Evolutionary conservation across 2,797 vertebrate species (phyloP).

Genomic region (Corythornis leucogaster): DNA sequence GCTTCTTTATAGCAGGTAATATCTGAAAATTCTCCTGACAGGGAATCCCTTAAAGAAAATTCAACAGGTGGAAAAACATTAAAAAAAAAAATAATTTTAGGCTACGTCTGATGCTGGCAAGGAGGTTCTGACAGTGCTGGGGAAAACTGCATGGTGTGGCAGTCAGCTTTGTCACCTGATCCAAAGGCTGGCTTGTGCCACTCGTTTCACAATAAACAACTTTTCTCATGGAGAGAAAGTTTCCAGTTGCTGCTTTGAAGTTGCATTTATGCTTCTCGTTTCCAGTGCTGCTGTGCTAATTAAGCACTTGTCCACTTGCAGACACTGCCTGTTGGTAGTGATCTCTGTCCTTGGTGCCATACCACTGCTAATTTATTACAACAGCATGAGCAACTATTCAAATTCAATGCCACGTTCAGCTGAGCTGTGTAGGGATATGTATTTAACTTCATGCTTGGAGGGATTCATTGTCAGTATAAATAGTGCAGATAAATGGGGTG

Average conservation of each 20-base stretch:
- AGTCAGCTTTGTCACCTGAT: not conserved
- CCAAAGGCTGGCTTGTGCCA: not conserved
- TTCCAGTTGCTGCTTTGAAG: not conserved
- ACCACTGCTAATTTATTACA: not conserved
- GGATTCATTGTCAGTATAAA: not conserved
- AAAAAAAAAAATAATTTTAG: not conserved
- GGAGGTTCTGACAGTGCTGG: not conserved
- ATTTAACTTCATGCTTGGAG: not conserved
- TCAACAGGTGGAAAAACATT: fast-evolving
- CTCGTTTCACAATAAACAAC: not conserved
- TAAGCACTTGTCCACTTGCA: not conserved
- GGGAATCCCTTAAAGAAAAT: not conserved
- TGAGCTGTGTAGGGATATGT: not conserved
- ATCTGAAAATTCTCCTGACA: not conserved
- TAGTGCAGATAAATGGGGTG: not conserved
- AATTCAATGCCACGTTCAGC: not conserved
- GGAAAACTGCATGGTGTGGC: not conserved
- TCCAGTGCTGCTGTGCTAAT: not conserved
- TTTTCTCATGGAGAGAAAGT: not conserved
- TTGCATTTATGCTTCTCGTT: not conserved
- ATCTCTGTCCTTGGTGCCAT: not conserved
- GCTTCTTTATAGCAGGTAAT: not conserved
- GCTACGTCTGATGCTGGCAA: not conserved
- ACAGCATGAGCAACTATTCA: not conserved
- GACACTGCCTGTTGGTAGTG: not conserved